Evolutionary conservation across 2,113 vertebrate species (phyloP).

Genomic region (Oenanthe oenanthe): DNA sequence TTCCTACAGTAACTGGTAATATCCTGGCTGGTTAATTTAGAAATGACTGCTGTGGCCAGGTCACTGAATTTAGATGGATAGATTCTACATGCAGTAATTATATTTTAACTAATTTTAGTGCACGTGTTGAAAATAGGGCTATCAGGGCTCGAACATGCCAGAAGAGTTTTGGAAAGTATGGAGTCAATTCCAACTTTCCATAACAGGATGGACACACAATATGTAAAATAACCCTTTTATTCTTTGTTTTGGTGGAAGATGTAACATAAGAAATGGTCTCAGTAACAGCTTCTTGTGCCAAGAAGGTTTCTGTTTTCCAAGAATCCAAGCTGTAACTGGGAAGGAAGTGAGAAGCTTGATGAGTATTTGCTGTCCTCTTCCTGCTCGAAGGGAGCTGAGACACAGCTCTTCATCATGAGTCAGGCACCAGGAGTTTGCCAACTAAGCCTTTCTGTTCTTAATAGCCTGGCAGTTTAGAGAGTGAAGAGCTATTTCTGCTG

Average conservation of each 20-base stretch:
- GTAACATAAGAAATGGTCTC: not conserved
- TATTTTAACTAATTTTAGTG: not conserved
- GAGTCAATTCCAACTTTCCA: not conserved
- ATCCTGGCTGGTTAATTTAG: not conserved
- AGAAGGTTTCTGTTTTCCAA: not conserved
- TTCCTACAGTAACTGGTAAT: not conserved
- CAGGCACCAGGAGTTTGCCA: slow-evolving; percentile 20
- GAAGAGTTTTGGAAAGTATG: not conserved
- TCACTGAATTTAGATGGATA: not conserved
- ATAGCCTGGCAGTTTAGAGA: not conserved
- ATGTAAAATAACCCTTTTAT: not conserved
- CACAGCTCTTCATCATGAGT: not conserved
- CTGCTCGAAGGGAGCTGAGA: not conserved
- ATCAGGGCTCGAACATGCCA: not conserved
- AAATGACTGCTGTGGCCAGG: not conserved
- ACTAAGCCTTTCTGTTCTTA: not conserved
- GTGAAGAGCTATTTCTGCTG: not conserved
- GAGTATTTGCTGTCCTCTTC: not conserved
- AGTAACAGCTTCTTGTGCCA: not conserved
- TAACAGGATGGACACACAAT: not conserved
- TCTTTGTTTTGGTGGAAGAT: not conserved
- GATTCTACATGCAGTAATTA: not conserved
- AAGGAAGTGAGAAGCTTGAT: not conserved
- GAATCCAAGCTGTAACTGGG: not conserved
- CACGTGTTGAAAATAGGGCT: not conserved